A percentile compares a stretch with the other conserved stretches of the same genome.
Conservation (phyloP, 1,140 invertebrate genomes). For the Cyrtorhinus lividipennis region DNA sequence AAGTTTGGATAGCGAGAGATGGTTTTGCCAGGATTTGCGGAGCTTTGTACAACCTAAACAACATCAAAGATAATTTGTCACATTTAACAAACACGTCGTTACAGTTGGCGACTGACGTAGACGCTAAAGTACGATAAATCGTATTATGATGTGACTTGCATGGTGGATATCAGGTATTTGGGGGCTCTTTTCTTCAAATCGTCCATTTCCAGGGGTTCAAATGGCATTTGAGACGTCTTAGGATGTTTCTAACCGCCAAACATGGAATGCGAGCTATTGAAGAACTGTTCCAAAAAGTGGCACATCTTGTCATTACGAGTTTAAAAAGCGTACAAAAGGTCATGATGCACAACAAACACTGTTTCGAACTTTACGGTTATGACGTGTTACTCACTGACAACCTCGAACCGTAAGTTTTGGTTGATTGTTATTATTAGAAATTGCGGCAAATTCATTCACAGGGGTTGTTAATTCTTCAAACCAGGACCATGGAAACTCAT, state of each 20-base stretch:
- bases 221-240: conserved; percentile 31
- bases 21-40: conserved; percentile 45
- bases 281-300: conserved; percentile 38
- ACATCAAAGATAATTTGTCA: conserved; percentile 32
- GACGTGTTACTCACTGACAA: conserved; percentile 45
- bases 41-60: conserved; percentile 39
- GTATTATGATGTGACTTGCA: no score
- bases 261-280: conserved; percentile 33
- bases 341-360: conserved; percentile 35
- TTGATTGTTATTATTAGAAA: no score
- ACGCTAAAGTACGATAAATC: not conserved
- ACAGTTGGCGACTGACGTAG: conserved; percentile 29
- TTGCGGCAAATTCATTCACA: no score
- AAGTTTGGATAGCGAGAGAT: conserved; percentile 45
- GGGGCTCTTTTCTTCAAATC: no score
- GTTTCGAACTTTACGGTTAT: conserved; percentile 51
- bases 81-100: conserved; percentile 50
- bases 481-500: no score
- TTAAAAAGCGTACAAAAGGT: conserved; percentile 35
- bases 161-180: not conserved
- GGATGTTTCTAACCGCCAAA: conserved; percentile 30
- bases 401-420: conserved; percentile 34
- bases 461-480: no score
- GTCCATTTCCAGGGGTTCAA: conserved; percentile 29
- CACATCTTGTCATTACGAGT: conserved; percentile 39